Percentiles rank a stretch among this genome's conserved stretches.
Evolutionary conservation across 2,113 vertebrate species (phyloP).

Genomic region (Gambusia holbrooki): DNA sequence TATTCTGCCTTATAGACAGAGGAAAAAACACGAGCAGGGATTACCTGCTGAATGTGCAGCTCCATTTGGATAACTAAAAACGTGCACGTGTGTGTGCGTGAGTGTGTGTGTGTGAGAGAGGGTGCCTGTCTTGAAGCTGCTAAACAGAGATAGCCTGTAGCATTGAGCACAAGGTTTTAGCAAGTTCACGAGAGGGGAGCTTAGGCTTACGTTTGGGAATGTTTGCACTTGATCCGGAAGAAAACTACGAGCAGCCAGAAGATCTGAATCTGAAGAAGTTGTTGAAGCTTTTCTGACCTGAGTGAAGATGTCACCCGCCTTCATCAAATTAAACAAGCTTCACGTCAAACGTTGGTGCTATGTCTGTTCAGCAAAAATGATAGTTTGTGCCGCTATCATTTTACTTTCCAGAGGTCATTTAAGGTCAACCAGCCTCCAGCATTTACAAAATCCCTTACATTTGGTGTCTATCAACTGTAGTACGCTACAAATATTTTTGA

Average conservation of each 20-base stretch:
- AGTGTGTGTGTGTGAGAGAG: background rate
- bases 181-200: conserved; percentile 41
- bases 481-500: too few species aligned
- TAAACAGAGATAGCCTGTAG: conserved; percentile 58
- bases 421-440: too few species aligned
- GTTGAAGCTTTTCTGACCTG: conserved; percentile 2
- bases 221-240: conserved; percentile 35
- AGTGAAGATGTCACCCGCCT: too few species aligned
- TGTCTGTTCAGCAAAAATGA: too few species aligned
- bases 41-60: conserved; percentile 42
- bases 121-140: conserved; percentile 66
- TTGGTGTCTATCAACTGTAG: too few species aligned
- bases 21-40: conserved; percentile 19
- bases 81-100: conserved; percentile 11
- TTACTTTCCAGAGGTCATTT: too few species aligned
- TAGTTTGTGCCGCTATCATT: too few species aligned
- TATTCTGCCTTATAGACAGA: conserved; percentile 19
- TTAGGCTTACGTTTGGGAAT: conserved; percentile 51
- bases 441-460: too few species aligned
- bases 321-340: too few species aligned
- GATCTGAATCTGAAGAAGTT: conserved; percentile 32
- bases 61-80: conserved; percentile 20
- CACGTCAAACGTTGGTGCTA: too few species aligned
- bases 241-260: conserved; percentile 42
- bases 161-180: conserved; percentile 61